Conservation (phyloP, 2,113 vertebrate genomes). For the Empidonax traillii region DNA sequence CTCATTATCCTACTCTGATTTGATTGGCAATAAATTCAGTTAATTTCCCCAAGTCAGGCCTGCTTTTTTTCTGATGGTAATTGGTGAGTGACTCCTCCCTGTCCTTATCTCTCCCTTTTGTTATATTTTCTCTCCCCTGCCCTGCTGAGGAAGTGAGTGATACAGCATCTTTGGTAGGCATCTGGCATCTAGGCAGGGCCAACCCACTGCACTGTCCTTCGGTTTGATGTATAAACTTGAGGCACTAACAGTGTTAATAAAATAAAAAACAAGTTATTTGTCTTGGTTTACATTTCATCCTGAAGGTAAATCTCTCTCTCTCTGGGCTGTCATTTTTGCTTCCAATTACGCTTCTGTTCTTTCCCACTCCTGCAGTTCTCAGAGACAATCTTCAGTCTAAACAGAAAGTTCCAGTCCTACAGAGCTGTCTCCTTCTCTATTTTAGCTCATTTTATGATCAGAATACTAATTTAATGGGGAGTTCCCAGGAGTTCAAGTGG, state of each 20-base stretch:
- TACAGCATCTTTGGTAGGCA: background rate
- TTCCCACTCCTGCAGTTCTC: background rate
- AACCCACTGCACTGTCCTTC: rapidly evolving
- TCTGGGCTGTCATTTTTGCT: background rate
- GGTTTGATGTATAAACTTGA: background rate
- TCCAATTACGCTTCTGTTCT: background rate
- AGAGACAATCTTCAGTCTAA: background rate
- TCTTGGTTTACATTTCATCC: background rate
- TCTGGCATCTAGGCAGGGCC: background rate
- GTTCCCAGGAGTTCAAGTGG: background rate
- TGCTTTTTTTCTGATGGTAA: background rate
- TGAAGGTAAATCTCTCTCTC: background rate
- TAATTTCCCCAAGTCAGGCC: background rate
- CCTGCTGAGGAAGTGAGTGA: background rate
- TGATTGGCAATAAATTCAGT: background rate
- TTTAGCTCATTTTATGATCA: background rate
- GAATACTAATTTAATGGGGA: background rate
- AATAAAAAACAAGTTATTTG: background rate
- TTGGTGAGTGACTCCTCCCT: background rate
- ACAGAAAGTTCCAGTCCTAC: background rate
- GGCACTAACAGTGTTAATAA: background rate
- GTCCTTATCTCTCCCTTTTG: background rate
- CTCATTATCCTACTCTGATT: background rate
- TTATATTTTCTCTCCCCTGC: background rate
- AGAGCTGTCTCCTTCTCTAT: background rate